Base-by-base conservation (phyloP, 2,888 invertebrate species). In the Cantharis nigra region DNA sequence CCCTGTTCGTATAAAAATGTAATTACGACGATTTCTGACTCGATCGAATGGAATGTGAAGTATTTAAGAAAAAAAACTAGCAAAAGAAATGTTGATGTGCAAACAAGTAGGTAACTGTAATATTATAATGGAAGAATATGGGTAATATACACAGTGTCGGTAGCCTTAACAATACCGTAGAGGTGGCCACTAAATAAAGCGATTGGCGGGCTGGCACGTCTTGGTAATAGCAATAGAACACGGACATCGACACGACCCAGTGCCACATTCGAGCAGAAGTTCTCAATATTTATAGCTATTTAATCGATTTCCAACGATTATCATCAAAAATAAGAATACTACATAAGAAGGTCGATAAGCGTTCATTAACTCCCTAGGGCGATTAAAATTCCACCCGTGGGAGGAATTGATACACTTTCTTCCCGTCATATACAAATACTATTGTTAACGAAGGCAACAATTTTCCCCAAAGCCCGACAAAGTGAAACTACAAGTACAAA, bases 101-200 rank as follows among this genome's bases (percentile, higher is more conserved):
- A 65, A 65, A 65, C 65, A 65, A n/a, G 65, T 18, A 64, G 16
- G 64, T 65, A 65, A 65, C 65, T 23, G 23, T 65, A 65, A 65
- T 65, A 23, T 23, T 26, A 26, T 26, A 65, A 65, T 65, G 23
- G 65, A 16, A 65, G 23, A 18, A 65, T 65, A 65, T 65, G n/a
- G 65, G 23, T 65, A 23, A 33, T 33, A 33, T 33, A 33, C 33
- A 13, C 33, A 33, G 33, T 33, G 33, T 33, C 33, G 33, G 33
- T 33, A 33, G 33, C 33, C 33, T 13, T 20, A 65, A 65, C 65
- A 65, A 65, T 65, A 20, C 20, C 65, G 65, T 65, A 20, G 72
- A 74, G 77, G 77, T 74, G 67, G 78, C 64, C 78, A 63, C 75
- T 78, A 78, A 78, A 78, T 78, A 75, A 78, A 78, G 72, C 49